Evolutionary conservation across 2,113 vertebrate species (phyloP), one percentile per base, ranked within the genome.

Genomic region (Eptesicus fuscus): DNA sequence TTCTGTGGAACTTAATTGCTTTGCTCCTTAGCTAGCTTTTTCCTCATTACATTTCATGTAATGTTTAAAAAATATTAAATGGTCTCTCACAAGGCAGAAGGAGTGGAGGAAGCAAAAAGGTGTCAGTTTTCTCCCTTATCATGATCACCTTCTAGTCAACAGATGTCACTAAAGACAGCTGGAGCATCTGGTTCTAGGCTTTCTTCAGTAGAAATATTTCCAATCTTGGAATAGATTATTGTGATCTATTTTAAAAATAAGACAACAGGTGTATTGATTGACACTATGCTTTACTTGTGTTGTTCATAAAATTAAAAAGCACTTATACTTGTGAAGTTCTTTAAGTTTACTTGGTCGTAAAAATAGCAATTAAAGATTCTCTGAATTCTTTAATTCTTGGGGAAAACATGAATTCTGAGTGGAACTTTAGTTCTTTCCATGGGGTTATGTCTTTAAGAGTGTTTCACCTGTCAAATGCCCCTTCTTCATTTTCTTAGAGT

Each of bases 1-100:
- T 97, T 90, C 63, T 87, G 47, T 91, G 67, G 22, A 76, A 61
- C 89, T 92, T 97, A 97, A 96, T 88, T 94, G 88, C 82, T 88
- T 96, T 82, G 35, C 67, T 93, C 32, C 77, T 93, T 83, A 90
- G 88, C 61, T 74, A 47, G 83, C 2, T 32, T 95, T 88, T 89
- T 35, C 80, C 51, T 88, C 44, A 84, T 71, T 88, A 53, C 51
- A 61, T 95, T 89, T 95, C 25, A 20, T 79, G 40, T 14, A 59
- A 49, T 11, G 59, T 90, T 65, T 28, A 67, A 87, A 88, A 93
- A 49, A 83, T 49, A 83, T 84, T 91, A 44, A 83, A 51, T 28
- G 44, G 47, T 35, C 25, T 87, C 42, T 93, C 13, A n/a, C 35
- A 56, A 35, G 77, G 84, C 40, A 83, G 47, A 90, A 82, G 20